These are phyloP conservation scores for Ficedula albicollis DNA, from an alignment of 2,797 vertebrate species.

Conservation along the genomic window DNA sequence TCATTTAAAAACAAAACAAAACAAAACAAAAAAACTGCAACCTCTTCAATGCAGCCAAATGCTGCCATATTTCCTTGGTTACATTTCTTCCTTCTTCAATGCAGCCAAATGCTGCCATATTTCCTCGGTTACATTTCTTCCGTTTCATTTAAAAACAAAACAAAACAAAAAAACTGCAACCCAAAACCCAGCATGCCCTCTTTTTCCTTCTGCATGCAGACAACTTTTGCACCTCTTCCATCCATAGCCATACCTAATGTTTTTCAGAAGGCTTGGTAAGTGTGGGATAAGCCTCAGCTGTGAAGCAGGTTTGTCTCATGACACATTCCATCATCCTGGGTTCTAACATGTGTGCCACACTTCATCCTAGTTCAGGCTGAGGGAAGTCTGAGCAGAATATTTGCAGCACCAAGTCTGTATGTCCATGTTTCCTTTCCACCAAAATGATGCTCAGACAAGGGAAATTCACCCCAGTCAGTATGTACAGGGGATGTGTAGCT, in stretches of 20 bases:
- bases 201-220: background rate
- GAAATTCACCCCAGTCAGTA: background rate
- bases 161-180: background rate
- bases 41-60: background rate
- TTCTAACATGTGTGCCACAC: background rate
- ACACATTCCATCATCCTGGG: background rate
- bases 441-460: background rate
- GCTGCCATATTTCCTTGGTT: background rate
- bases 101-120: background rate
- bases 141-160: background rate
- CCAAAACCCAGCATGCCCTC: background rate
- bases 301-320: background rate
- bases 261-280: background rate
- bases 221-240: background rate
- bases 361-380: background rate
- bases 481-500: rapidly evolving
- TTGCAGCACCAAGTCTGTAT: background rate
- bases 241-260: background rate
- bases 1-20: no score
- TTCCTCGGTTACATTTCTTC: background rate
- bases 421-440: background rate
- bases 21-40: no score
- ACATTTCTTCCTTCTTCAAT: background rate
- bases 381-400: background rate
- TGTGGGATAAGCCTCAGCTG: background rate